phyloP scores from a whole-genome alignment of 2,797 vertebrate genomes.

The Sebastes nivosus region DNA sequence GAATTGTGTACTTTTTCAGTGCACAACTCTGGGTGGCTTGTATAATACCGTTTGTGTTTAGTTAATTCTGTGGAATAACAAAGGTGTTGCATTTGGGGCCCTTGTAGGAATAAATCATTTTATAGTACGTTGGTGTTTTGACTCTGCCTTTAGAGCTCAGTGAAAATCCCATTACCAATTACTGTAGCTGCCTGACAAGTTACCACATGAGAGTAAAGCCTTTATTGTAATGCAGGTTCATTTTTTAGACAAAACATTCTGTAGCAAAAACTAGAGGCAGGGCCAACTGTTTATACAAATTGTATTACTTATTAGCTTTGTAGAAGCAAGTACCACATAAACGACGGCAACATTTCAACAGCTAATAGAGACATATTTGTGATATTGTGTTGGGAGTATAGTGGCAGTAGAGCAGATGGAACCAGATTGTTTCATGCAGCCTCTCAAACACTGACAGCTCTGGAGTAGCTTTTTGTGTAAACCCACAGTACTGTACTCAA shows the following conservation, averaged over 20 bases:
- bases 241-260: constrained; percentile 39
- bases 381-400: not conserved
- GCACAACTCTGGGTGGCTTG: constrained; percentile 8
- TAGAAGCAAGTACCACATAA: not conserved
- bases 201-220: constrained; percentile 48
- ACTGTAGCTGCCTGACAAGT: constrained; percentile 61
- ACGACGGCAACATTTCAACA: constrained; percentile 4
- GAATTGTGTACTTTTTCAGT: not conserved
- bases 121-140: constrained; percentile 39
- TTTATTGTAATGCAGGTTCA: constrained; percentile 37
- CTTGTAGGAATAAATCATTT: constrained; percentile 54
- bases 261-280: constrained; percentile 15
- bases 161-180: constrained; percentile 71
- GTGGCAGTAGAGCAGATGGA: not conserved
- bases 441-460: not conserved
- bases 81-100: constrained; percentile 24
- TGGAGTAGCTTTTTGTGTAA: not conserved
- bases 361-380: not conserved
- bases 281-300: constrained; percentile 9
- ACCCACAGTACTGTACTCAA: not conserved
- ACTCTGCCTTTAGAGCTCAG: constrained; percentile 57
- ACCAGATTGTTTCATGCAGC: not conserved
- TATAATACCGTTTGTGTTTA: constrained; percentile 10
- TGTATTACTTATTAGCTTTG: not conserved
- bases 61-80: constrained; percentile 44